phyloP scores from a whole-genome alignment of 2,888 invertebrate genomes.

The Drosophila histrio region DNA sequence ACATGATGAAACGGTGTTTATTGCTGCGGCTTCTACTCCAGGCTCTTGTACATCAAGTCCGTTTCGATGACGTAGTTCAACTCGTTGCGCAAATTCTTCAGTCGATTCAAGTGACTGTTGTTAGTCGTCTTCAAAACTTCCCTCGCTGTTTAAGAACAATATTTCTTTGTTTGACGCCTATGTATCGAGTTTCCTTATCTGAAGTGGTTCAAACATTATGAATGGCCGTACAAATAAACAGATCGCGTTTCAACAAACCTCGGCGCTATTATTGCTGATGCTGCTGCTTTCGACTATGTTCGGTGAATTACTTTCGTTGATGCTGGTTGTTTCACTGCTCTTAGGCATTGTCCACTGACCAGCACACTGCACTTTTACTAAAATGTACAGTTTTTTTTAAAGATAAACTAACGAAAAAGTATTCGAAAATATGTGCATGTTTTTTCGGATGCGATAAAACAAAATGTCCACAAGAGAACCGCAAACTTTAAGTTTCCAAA shows the following conservation, averaged over 20 bases:
- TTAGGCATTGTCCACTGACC: slow-evolving; percentile 29
- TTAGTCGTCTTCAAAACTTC: slow-evolving; percentile 85
- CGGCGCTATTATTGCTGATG: slow-evolving; percentile 27
- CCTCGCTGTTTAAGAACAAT: slow-evolving; percentile 73
- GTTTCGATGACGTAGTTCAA: slow-evolving; percentile 91
- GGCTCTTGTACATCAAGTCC: slow-evolving; percentile 91
- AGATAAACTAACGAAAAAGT: neutral
- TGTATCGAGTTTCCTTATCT: slow-evolving; percentile 55
- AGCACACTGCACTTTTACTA: neutral
- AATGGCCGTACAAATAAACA: neutral
- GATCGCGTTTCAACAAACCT: slow-evolving; percentile 32
- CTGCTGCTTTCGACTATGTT: slow-evolving; percentile 33
- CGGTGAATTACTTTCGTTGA: slow-evolving; percentile 33
- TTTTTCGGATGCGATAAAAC: neutral
- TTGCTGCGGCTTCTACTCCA: slow-evolving; percentile 85
- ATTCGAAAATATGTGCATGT: neutral
- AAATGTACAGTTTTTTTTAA: neutral
- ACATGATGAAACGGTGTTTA: slow-evolving; percentile 40
- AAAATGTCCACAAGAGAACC: neutral
- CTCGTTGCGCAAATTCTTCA: slow-evolving; percentile 90
- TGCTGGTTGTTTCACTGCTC: slow-evolving; percentile 45
- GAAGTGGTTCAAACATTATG: neutral
- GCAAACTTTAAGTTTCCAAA: neutral
- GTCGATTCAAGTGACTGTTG: slow-evolving; percentile 89
- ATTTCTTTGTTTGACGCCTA: slow-evolving; percentile 70